Evolutionary conservation across 2,888 invertebrate genomes (phyloP).

Genomic region (Noctua janthina): DNA sequence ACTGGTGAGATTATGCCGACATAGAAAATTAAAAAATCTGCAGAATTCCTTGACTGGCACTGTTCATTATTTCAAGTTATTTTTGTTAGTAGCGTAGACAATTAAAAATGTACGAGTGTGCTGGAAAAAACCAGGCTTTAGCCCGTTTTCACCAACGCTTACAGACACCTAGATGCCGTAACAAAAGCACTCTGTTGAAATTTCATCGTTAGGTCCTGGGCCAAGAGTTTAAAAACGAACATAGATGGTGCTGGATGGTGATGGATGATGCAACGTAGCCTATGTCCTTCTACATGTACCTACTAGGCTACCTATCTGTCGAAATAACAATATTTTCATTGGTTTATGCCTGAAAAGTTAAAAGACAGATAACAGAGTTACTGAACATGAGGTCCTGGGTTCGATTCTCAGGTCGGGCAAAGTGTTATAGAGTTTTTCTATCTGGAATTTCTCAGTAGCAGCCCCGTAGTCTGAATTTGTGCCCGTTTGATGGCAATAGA

Average conservation of each 20-base stretch:
- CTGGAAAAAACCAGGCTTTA: not conserved
- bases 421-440: too few relatives aligned
- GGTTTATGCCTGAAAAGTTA: not conserved
- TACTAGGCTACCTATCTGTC: not conserved
- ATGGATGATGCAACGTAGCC: not conserved
- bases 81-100: constrained; percentile 36
- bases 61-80: constrained; percentile 37
- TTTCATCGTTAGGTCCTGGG: not conserved
- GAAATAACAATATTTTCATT: not conserved
- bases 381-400: not conserved
- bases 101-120: constrained; percentile 20
- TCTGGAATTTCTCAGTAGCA: too few relatives aligned
- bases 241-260: not conserved
- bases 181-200: not conserved
- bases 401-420: not conserved
- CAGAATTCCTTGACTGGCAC: constrained; percentile 50
- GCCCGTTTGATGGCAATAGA: not conserved
- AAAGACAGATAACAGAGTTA: not conserved
- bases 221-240: not conserved
- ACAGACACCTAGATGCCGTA: not conserved
- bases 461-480: not conserved
- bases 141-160: not conserved
- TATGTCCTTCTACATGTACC: not conserved
- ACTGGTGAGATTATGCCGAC: constrained; percentile 33
- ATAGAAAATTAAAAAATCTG: constrained; percentile 60